These are phyloP conservation scores for Agrochola lota DNA, from an alignment of 2,888 invertebrate species.

Conservation along the genomic window DNA sequence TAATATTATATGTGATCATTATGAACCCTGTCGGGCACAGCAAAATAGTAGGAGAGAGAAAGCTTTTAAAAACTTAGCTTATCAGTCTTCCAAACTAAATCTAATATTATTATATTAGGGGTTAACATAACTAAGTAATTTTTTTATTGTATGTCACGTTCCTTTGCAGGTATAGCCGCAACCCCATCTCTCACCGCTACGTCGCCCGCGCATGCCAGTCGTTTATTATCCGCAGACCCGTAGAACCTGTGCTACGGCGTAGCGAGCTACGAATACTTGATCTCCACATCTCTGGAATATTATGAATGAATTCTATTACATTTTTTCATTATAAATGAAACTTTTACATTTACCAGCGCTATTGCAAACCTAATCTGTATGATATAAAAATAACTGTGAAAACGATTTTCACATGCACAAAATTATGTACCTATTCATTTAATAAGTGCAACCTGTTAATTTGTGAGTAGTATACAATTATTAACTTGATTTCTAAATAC, in stretches of 20 bases:
- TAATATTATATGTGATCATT: too few relatives aligned
- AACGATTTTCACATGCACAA: not conserved
- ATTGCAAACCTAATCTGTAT: not conserved
- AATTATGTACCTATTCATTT: not conserved
- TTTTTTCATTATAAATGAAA: too few relatives aligned
- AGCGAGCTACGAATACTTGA: conserved; percentile 13
- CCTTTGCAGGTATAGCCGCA: conserved; percentile 1
- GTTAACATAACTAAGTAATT: not conserved
- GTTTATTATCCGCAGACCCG: conserved; percentile 15
- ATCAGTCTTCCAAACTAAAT: too few relatives aligned
- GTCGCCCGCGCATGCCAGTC: conserved; percentile 13
- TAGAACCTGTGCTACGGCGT: conserved; percentile 33
- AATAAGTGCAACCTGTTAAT: not conserved
- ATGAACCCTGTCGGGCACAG: too few relatives aligned
- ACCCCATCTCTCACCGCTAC: conserved; percentile 7
- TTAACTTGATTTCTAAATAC: not conserved
- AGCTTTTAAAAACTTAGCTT: too few relatives aligned
- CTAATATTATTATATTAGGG: too few relatives aligned
- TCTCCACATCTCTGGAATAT: not conserved
- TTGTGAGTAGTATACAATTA: not conserved
- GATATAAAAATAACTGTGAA: not conserved
- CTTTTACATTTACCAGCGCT: too few relatives aligned
- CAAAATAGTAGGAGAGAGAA: too few relatives aligned
- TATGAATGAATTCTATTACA: not conserved
- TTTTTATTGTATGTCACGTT: not conserved